Evolutionary conservation across 2,113 vertebrate species (phyloP), one percentile per base, ranked within the genome.

Genomic region (Grallaria varia): DNA sequence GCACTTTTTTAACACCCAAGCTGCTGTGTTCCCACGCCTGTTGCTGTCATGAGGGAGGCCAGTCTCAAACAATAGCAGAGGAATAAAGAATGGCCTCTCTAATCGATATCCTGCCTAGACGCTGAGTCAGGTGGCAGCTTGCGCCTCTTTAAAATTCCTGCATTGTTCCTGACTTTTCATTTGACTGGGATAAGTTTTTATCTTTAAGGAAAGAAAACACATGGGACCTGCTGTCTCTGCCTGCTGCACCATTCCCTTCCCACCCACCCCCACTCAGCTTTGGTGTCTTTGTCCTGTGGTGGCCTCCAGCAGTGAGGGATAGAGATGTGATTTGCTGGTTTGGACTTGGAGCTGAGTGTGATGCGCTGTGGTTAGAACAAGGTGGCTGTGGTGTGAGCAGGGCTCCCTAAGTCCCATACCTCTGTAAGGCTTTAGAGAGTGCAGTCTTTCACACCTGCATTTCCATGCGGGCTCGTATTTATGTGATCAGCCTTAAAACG

Each of bases 61-160:
- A 5, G 40, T 27, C 84, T 76, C 14, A 62, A 96, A 97, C 97
- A 97, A 97, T 97, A 89, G 97, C 76, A 91, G 89, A 94, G 89
- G 73, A 87, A 73, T 95, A 85, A 97, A 97, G 97, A 97, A 97
- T 97, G 94, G 96, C 69, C 93, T 73, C 4, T 5, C 96, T 95
- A 96, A 97, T 97, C 92, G 5, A 97, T 97, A 97, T 97, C 96
- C 97, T 97, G 97, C 97, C 96, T 28, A 97, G 97, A 97, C 94
- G 87, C 96, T 97, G 95, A 97, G 80, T 97, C 94, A 96, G 93
- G 94, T 96, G 93, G 94, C 94, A 95, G 94, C 87, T 79, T 42
- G n/a, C 72, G 91, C 90, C 88, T 93, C 94, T 96, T 93, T 84
- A 94, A 96, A 96, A 92, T 85, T 94, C 94, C 84, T 82, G 7